Conservation (phyloP, 2,888 invertebrate species). For the Onthophagus sagittarius region DNA sequence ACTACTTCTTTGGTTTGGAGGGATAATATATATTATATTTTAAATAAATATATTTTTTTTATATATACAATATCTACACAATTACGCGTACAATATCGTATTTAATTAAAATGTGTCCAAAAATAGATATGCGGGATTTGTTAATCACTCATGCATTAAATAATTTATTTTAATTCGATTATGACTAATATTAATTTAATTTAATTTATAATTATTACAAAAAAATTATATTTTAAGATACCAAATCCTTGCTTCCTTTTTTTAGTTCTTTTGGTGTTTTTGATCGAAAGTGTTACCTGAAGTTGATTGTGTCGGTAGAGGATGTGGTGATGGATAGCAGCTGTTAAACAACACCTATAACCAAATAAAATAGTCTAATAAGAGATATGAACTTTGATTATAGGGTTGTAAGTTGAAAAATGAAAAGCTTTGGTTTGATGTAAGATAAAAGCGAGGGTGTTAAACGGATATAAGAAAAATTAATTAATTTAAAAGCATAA, state of each 20-base stretch:
- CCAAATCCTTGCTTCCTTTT: neutral
- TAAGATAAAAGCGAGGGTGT: neutral
- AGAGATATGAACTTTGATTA: slow-evolving; percentile 25
- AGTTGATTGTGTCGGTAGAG: slow-evolving; percentile 25
- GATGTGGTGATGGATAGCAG: slow-evolving; percentile 37
- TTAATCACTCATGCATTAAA: neutral
- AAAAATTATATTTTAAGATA: too few relatives aligned
- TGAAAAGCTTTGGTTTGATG: neutral
- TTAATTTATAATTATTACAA: too few relatives aligned
- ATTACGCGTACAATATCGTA: neutral
- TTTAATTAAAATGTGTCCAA: neutral
- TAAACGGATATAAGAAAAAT: neutral
- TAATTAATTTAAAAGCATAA: neutral
- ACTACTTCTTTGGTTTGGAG: neutral
- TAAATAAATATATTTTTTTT: neutral
- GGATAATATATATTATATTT: neutral
- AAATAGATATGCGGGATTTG: neutral
- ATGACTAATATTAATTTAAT: neutral
- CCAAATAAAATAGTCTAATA: slow-evolving; percentile 32
- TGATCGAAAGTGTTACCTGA: slow-evolving; percentile 25
- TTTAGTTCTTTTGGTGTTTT: slow-evolving; percentile 12
- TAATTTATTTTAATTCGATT: neutral
- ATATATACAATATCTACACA: neutral
- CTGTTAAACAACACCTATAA: slow-evolving; percentile 49
- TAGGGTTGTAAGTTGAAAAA: slow-evolving; percentile 25